Base-by-base conservation (phyloP, 2,888 invertebrate species). In the Argynnis bischoffii region DNA sequence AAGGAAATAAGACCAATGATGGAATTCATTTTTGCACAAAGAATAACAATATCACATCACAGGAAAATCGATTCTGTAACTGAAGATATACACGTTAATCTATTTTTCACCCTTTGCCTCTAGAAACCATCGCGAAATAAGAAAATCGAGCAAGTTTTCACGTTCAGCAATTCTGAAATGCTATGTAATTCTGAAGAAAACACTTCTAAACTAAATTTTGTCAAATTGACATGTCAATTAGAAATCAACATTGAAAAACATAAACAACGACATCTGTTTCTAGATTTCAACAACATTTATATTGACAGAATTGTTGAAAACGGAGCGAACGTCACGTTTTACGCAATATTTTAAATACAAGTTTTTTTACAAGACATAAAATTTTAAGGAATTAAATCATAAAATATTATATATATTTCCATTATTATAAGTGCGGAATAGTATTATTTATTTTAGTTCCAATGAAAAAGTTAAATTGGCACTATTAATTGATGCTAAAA, bases 11-110 rank as follows among this genome's bases (percentile, higher is more conserved):
- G 81, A 79, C 72, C 75, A 69, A 85, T 71, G 31, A 82, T 66
- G 72, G 77, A 76, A 81, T 85, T 82, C 89, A 90, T 90, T 75
- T 73, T 77, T 73, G 73, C 72, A 75, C 71, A 76, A 76, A 71
- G 70, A 70, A 72, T 63, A 68, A 70, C 69, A 72, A 72, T 75
- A 73, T 75, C 77, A 78, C 77, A 76, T 75, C 75, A 72, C 74
- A 70, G 70, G 73, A 74, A 77, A 76, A 79, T 79, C 78, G 77
- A 79, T 79, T 74, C 71, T 69, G 21, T 26, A 61, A 61, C 35
- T 50, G 47, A 60, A 59, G 46, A 50, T 21, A 15, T 14, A 35
- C 26, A 55, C 48, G 55, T 50, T 41, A 60, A 15, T 18, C 60
- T 50, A 50, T 55, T 15, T 41, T 61, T 16, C 11, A 48, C 11